Evolutionary conservation across 2,797 vertebrate genomes (phyloP).

Genomic region (Myotis planiceps): DNA sequence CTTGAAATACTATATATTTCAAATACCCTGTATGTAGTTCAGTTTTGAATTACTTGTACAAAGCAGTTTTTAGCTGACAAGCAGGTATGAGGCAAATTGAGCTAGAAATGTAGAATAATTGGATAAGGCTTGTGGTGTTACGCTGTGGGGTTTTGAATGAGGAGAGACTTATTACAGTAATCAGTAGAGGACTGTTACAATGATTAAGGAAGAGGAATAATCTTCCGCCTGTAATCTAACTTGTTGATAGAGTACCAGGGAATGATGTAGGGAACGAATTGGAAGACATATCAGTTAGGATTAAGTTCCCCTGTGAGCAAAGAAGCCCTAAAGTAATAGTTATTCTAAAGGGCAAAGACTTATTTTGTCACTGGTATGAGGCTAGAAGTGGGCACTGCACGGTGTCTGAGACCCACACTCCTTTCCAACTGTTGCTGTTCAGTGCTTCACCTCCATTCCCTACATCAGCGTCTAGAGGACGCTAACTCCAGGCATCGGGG

Average conservation of each 20-base stretch:
- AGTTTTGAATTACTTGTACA: background rate
- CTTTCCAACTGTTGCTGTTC: background rate
- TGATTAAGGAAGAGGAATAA: background rate
- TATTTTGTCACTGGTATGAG: background rate
- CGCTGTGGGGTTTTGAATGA: background rate
- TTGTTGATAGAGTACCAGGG: background rate
- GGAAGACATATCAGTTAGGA: background rate
- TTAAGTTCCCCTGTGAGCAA: background rate
- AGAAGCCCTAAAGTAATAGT: background rate
- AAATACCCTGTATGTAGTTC: background rate
- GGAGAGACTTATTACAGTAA: background rate
- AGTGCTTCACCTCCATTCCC: background rate
- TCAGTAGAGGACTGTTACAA: background rate
- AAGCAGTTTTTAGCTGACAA: background rate
- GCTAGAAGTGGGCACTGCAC: background rate
- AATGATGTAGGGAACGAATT: background rate
- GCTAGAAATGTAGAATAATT: background rate
- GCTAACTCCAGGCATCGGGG: background rate
- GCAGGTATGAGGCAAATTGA: background rate
- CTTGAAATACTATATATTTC: constrained; percentile 4
- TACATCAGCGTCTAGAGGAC: background rate
- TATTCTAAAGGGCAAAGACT: background rate
- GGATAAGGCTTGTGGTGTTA: background rate
- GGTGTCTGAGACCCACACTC: background rate
- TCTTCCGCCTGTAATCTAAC: background rate